Evolutionary conservation across 2,797 vertebrate genomes (phyloP).

Genomic region (Sebastes diploproa): DNA sequence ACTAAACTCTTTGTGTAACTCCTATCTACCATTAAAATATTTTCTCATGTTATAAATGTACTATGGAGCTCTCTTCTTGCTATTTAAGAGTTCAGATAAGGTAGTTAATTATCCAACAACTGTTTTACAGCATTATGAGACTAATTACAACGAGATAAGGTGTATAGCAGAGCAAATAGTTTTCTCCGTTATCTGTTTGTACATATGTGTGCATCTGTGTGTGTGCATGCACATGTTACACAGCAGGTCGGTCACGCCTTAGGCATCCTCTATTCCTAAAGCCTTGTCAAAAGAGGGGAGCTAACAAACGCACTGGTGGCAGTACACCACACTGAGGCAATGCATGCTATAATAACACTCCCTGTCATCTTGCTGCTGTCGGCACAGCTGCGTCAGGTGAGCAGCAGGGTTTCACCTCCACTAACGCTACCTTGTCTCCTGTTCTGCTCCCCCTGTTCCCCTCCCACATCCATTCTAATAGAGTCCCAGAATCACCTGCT

Average conservation of each 20-base stretch:
- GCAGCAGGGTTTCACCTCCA: slow-evolving; percentile 47
- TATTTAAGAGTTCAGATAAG: neutral
- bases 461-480: slow-evolving; percentile 18
- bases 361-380: slow-evolving; percentile 47
- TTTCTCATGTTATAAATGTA: neutral
- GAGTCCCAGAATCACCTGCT: slow-evolving; percentile 47
- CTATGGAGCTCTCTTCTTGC: neutral
- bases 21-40: neutral
- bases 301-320: slow-evolving; percentile 29
- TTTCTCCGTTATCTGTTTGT: slow-evolving; percentile 17
- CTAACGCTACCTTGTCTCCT: slow-evolving; percentile 34
- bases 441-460: slow-evolving; percentile 2
- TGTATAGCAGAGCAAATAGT: neutral
- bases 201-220: neutral
- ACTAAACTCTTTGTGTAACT: neutral
- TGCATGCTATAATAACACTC: slow-evolving; percentile 42
- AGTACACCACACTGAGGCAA: slow-evolving; percentile 19
- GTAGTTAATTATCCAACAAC: neutral
- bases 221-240: slow-evolving; percentile 26
- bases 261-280: slow-evolving; percentile 34
- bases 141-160: slow-evolving; percentile 10
- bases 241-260: slow-evolving; percentile 42
- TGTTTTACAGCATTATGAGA: slow-evolving; percentile 4
- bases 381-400: slow-evolving; percentile 58
- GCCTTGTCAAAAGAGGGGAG: slow-evolving; percentile 38